These are phyloP conservation scores for Strix uralensis DNA, from an alignment of 2,113 vertebrate species.

Conservation along the genomic window DNA sequence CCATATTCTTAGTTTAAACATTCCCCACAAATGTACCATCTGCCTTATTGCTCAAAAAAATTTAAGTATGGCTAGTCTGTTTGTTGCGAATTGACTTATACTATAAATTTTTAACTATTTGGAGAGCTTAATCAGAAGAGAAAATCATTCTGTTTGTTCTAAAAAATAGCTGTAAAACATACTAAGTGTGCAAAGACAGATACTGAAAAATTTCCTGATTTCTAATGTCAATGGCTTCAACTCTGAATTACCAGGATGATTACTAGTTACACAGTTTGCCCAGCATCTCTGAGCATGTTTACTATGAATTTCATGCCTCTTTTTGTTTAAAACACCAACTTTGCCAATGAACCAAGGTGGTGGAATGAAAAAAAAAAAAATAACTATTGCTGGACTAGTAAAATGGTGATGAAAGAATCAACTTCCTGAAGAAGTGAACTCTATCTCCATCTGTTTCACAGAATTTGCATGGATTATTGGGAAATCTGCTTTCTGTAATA, in stretches of 20 bases:
- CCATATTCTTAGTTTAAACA: neutral
- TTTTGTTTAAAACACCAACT: neutral
- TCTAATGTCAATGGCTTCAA: neutral
- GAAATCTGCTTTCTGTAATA: neutral
- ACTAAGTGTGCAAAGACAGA: neutral
- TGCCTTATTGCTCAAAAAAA: neutral
- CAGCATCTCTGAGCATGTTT: neutral
- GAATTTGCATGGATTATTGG: neutral
- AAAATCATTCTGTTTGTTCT: neutral
- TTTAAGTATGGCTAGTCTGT: neutral
- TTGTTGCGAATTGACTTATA: neutral
- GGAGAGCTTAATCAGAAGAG: neutral
- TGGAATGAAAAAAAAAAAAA: neutral
- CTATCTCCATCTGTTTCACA: rapidly evolving
- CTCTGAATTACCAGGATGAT: neutral
- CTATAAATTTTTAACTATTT: neutral
- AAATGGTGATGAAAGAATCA: neutral
- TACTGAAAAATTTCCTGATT: neutral
- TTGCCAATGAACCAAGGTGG: neutral
- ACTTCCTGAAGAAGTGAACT: neutral
- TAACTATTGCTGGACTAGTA: neutral
- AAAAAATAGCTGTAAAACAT: neutral
- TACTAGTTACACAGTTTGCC: neutral
- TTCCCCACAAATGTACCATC: neutral
- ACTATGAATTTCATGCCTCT: neutral